These are phyloP conservation scores for Drosophila bipectinata DNA, from an alignment of 1,140 invertebrate genomes.

Conservation along the genomic window DNA sequence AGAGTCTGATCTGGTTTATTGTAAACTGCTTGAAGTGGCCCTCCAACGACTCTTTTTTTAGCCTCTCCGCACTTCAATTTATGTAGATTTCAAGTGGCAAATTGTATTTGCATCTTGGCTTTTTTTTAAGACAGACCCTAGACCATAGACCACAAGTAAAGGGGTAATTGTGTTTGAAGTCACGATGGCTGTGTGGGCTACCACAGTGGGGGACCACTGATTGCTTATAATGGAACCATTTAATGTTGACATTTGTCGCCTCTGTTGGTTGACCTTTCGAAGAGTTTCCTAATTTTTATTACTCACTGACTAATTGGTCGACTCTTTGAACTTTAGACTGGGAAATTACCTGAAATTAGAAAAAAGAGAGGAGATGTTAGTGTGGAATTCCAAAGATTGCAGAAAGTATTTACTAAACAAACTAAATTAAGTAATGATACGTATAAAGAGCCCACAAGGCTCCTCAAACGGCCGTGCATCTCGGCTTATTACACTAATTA, in stretches of 20 bases:
- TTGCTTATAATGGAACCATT: conserved; percentile 55
- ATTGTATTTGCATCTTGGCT: conserved; percentile 77
- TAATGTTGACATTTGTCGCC: conserved; percentile 3
- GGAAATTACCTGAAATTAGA: conserved; percentile 68
- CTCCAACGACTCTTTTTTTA: conserved; percentile 43
- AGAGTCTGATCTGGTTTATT: conserved; percentile 44
- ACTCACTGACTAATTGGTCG: conserved; percentile 3
- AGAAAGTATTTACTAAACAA: too few species aligned
- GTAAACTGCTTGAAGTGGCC: conserved; percentile 64
- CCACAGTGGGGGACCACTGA: conserved; percentile 35
- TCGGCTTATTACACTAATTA: conserved; percentile 81
- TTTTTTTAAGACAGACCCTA: conserved; percentile 46
- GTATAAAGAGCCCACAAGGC: conserved; percentile 4
- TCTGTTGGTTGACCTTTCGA: conserved; percentile 17
- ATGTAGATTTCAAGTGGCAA: conserved; percentile 78
- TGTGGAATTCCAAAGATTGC: conserved; percentile 4
- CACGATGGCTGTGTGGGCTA: background rate
- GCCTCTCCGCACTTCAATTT: conserved; percentile 50
- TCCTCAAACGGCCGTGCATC: conserved; percentile 37
- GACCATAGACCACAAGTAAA: conserved; percentile 43
- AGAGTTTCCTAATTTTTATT: conserved; percentile 7
- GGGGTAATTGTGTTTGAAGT: conserved; percentile 37
- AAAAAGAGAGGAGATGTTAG: conserved; percentile 29
- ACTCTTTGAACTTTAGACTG: background rate
- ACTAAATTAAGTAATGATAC: conserved; percentile 1